Evolutionary conservation across 1,140 invertebrate genomes (phyloP).

Genomic region (Hycleus cichorii): DNA sequence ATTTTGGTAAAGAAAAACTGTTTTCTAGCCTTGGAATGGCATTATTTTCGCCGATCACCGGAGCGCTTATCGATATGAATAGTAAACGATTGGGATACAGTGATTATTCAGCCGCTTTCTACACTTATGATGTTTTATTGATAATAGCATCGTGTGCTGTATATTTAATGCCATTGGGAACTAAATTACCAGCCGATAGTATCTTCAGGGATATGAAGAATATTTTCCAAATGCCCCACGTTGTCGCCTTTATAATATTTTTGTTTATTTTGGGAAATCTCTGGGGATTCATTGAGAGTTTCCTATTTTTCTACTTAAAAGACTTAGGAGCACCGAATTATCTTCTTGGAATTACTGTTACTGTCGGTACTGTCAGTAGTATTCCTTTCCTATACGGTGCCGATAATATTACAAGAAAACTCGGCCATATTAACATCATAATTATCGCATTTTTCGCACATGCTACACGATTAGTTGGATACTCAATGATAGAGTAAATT

Average conservation of each 20-base stretch:
- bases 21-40: slow-evolving; percentile 74
- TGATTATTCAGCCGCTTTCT: slow-evolving; percentile 71
- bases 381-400: slow-evolving; percentile 74
- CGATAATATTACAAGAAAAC: slow-evolving; percentile 68
- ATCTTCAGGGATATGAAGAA: slow-evolving; percentile 60
- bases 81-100: slow-evolving; percentile 57
- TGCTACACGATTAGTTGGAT: slow-evolving; percentile 67
- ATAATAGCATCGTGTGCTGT: slow-evolving; percentile 60
- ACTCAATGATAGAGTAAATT: slow-evolving; percentile 74
- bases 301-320: slow-evolving; percentile 74
- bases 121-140: slow-evolving; percentile 63
- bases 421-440: slow-evolving; percentile 75
- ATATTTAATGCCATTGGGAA: slow-evolving; percentile 62
- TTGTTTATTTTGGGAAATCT: slow-evolving; percentile 68
- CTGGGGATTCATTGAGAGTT: slow-evolving; percentile 81
- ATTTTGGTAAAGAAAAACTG: slow-evolving; percentile 70
- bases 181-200: slow-evolving; percentile 64
- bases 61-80: slow-evolving; percentile 64
- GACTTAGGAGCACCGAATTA: slow-evolving; percentile 73
- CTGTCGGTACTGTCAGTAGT: slow-evolving; percentile 70
- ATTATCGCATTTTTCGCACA: slow-evolving; percentile 75
- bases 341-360: slow-evolving; percentile 72
- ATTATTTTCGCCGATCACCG: slow-evolving; percentile 71
- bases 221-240: slow-evolving; percentile 65
- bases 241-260: slow-evolving; percentile 68